These are phyloP conservation scores for Pilophorus perplexus DNA, from an alignment of 2,888 invertebrate species.

Conservation along the genomic window DNA sequence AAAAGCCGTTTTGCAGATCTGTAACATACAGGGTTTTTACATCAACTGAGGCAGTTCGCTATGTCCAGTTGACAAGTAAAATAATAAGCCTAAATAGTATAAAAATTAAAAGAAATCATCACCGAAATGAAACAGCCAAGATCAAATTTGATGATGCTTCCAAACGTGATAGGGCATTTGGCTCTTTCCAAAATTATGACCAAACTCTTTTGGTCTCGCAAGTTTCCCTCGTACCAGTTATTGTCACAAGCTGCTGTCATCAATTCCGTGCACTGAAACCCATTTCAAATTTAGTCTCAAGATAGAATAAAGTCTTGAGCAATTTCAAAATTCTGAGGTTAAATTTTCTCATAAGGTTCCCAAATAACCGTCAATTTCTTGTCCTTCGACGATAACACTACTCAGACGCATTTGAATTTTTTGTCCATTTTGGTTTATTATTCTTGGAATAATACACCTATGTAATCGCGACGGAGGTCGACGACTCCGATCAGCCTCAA, in stretches of 20 bases:
- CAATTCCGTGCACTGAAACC: conserved; percentile 21
- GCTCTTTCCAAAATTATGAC: conserved; percentile 25
- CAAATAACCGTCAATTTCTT: too few species aligned
- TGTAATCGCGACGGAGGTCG: too few species aligned
- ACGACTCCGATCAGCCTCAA: too few species aligned
- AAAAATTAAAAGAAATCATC: too few species aligned
- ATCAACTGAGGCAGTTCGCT: background rate
- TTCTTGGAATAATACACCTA: too few species aligned
- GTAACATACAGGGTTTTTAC: background rate
- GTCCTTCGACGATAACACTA: too few species aligned
- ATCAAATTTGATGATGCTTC: conserved; percentile 28
- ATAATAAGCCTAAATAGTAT: too few species aligned
- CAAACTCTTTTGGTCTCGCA: conserved; percentile 12
- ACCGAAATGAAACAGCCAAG: conserved; percentile 31
- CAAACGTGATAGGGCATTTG: conserved; percentile 23
- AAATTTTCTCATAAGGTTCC: too few species aligned
- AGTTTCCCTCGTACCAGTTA: conserved; percentile 27
- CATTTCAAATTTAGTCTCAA: background rate
- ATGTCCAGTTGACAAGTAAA: background rate
- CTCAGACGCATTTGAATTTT: too few species aligned
- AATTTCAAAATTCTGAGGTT: too few species aligned
- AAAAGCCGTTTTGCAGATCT: conserved; percentile 30
- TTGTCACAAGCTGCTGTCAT: conserved; percentile 29
- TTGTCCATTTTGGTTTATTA: too few species aligned
- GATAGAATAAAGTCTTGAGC: too few species aligned